Evolutionary conservation across 2,797 vertebrate genomes (phyloP), one percentile per base, ranked within the genome.

Genomic region (Diceros bicornis): DNA sequence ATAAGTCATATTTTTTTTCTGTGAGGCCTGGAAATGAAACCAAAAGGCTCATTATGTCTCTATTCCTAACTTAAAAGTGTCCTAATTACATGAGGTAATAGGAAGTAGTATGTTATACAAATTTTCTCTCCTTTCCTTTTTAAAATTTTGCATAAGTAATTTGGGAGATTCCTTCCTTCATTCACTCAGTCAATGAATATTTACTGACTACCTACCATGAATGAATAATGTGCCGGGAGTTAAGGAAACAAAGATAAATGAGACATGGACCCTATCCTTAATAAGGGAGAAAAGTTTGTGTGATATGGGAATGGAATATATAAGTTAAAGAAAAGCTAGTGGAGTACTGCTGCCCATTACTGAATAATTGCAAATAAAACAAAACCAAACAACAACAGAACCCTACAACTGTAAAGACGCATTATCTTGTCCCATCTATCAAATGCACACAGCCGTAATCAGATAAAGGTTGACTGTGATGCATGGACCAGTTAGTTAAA

Each of bases 221-320:
- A 59, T 55, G 72, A 96, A 94, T 57, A 74, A 87, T 37, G 55
- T 88, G 29, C 6, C 21, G 85, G 55, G 27, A 72, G 74, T 94
- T 96, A 83, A 69, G 21, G 17, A 79, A 85, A 93, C 32, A 47
- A 47, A 47, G n/a, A 88, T 37, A 89, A 88, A 84, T 37, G 81
- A 91, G 34, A 93, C 25, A 61, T 50, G 32, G 6, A 14, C 27
- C 23, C 12, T 79, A 20, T 75, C 37, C 17, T 79, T 79, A 78
- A 61, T 85, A 87, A 87, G 32, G 5, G 21, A 66, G 32, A 71
- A 72, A 92, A 32, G 37, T 50, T 71, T 94, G 14, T 66, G 62
- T 90, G 78, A 74, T 81, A 13, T 25, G 8, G 72, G 16, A 93
- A 59, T 89, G 32, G 20, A 84, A 57, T 87, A 41, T 44, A 55